phyloP scores from a whole-genome alignment of 1,140 invertebrate genomes.

The Eulimnadia texana region DNA sequence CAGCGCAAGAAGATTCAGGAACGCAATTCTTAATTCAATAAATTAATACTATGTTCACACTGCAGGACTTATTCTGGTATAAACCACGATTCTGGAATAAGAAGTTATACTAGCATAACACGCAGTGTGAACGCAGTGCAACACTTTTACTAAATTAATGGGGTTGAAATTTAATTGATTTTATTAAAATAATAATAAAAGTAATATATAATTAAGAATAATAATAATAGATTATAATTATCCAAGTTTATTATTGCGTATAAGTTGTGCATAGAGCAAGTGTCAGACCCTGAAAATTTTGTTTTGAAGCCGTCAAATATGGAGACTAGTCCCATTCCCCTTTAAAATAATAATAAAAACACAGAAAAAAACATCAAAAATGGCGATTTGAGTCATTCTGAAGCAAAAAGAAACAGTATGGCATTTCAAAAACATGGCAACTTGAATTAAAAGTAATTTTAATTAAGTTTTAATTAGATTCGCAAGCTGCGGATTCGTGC shows the following conservation, averaged over 20 bases:
- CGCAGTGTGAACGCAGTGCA: too few relatives aligned
- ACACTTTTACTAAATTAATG: not conserved
- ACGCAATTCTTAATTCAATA: not conserved
- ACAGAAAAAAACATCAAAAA: not conserved
- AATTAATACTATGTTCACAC: not conserved
- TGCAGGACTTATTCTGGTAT: too few relatives aligned
- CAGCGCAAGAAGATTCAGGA: constrained; percentile 20
- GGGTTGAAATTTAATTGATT: not conserved
- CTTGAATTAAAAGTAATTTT: too few relatives aligned
- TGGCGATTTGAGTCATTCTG: not conserved
- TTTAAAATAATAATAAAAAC: not conserved
- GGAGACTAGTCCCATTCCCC: not conserved
- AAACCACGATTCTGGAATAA: not conserved
- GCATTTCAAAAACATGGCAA: not conserved
- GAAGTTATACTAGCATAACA: not conserved
- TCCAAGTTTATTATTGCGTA: too few relatives aligned
- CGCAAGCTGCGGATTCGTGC: not conserved
- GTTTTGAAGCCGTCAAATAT: not conserved
- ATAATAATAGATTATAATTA: too few relatives aligned
- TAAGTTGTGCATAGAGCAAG: too few relatives aligned
- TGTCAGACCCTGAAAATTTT: too few relatives aligned
- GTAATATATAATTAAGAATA: too few relatives aligned
- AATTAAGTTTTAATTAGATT: too few relatives aligned
- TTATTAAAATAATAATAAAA: too few relatives aligned
- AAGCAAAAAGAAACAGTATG: too few relatives aligned